Base-by-base conservation (phyloP, 2,888 invertebrate genomes). In the Drosophila anceps region DNA sequence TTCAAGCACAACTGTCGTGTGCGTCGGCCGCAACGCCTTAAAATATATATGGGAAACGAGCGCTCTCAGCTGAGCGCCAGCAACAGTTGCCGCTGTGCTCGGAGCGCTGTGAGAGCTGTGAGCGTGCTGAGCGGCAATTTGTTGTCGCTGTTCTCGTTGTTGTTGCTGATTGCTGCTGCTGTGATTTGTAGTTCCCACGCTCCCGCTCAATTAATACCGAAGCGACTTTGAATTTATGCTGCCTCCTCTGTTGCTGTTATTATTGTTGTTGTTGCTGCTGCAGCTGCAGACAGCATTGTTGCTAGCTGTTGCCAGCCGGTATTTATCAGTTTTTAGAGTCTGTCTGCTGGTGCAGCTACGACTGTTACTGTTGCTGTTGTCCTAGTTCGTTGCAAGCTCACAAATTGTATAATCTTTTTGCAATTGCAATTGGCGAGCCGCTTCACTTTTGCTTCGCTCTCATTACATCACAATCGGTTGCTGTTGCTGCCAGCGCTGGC, bases 1-100 rank as follows among this genome's bases (percentile, higher is more conserved):
- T 92, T 88, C 82, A 91, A 91, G 91, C 91, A 91, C 91, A 92
- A 92, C 92, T 92, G 92, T 84, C 85, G 82, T 82, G 84, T 83
- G 76, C 76, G 76, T 64, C 72, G 68, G 64, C 65, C 82, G 65
- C 70, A 74, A 57, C 82, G 72, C 81, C 73, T 74, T 68, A 72
- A 81, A 88, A 82, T 88, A 91, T 86, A 90, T 76, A 61, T 68
- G 78, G 61, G 61, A 69, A 27, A 33, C 44, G 33, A 29, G 2
- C 72, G 73, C 53, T 55, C 59, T 61, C 60, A 37, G 58, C 20
- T 55, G 50, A 64, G 68, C 70, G 60, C 15, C 69, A 62, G 67
- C 70, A 67, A 69, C 55, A 35, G 71, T 79, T 76, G 72, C 55
- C 61, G 63, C 33, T 46, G 77, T 64, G 66, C 65, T 57, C 59